These are phyloP conservation scores for Parnassius mnemosyne DNA, from an alignment of 2,888 invertebrate genomes.

Conservation along the genomic window DNA sequence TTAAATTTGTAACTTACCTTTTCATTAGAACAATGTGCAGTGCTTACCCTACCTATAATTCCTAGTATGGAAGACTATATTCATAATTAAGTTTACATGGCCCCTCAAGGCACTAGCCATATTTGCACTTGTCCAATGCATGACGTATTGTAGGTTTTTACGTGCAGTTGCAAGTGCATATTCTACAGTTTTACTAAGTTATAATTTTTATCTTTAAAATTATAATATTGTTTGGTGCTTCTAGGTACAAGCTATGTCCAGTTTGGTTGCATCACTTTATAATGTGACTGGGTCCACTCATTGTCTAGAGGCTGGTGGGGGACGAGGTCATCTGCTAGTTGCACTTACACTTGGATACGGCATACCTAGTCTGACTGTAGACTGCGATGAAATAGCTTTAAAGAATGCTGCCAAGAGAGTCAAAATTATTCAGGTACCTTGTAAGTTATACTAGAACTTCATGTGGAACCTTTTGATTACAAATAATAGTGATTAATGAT, in stretches of 20 bases:
- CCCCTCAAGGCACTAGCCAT: too few relatives aligned
- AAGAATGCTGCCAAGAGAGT: slow-evolving; percentile 84
- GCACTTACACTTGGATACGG: slow-evolving; percentile 85
- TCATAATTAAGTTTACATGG: too few relatives aligned
- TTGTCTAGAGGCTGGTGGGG: slow-evolving; percentile 93
- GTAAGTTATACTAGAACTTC: too few relatives aligned
- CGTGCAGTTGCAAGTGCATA: too few relatives aligned
- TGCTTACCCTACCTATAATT: too few relatives aligned
- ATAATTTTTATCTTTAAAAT: slow-evolving; percentile 4
- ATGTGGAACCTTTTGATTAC: too few relatives aligned
- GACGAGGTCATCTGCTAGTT: slow-evolving; percentile 91
- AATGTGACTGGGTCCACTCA: slow-evolving; percentile 85
- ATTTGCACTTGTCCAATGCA: too few relatives aligned
- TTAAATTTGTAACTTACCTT: too few relatives aligned
- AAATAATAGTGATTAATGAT: too few relatives aligned
- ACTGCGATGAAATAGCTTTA: slow-evolving; percentile 81
- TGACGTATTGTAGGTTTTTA: too few relatives aligned
- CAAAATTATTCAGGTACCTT: slow-evolving; percentile 62
- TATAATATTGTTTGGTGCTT: slow-evolving; percentile 4
- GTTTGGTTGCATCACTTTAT: slow-evolving; percentile 78
- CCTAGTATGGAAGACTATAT: too few relatives aligned
- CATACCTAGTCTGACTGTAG: slow-evolving; percentile 89
- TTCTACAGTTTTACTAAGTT: slow-evolving; percentile 64
- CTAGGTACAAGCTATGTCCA: slow-evolving; percentile 83
- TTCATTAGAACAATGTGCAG: too few relatives aligned